Evolutionary conservation across 2,888 invertebrate genomes (phyloP), one percentile per base, ranked within the genome.

Genomic region (Dasypolia templi): DNA sequence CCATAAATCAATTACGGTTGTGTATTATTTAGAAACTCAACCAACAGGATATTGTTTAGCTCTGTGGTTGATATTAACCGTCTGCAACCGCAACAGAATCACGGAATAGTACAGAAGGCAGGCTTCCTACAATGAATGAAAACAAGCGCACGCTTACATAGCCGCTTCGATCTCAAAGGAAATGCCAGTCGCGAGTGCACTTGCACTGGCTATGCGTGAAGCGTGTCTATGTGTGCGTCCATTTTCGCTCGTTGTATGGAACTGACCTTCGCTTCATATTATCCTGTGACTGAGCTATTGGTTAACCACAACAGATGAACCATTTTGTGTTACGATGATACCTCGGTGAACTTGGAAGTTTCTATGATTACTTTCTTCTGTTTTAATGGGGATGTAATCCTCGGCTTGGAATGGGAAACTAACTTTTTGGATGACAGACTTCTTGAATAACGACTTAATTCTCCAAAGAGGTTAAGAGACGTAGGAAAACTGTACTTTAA

Each of bases 1-100:
- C n/a, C 59, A 66, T 83, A 86, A 84, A 86, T 84, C 79, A 85
- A 84, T 84, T 68, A 78, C 55, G 53, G 72, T 53, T 68, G 53
- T 78, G 59, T 72, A 62, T 77, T 82, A 78, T 71, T 73, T 71
- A 81, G 65, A 81, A 76, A 78, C 39, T n/a, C 35, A 59, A 58
- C 67, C 65, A 68, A 71, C 63, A 78, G 75, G 69, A 81, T 85
- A 85, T 83, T 83, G 81, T 83, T 81, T 78, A 39, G 64, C 14
- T 55, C 14, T 51, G 65, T 32, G 64, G 64, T 72, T 61, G 64
- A 77, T 72, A 65, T 72, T 64, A 56, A 67, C 61, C 49, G 62
- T 53, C 68, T 64, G 68, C 35, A 55, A 85, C 72, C 79, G 35
- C 71, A 61, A 22, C 35, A 58, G 0, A 32, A 6, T 32, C 2